Evolutionary conservation across 2,797 vertebrate genomes (phyloP).

Genomic region (Aeoliscus strigatus): DNA sequence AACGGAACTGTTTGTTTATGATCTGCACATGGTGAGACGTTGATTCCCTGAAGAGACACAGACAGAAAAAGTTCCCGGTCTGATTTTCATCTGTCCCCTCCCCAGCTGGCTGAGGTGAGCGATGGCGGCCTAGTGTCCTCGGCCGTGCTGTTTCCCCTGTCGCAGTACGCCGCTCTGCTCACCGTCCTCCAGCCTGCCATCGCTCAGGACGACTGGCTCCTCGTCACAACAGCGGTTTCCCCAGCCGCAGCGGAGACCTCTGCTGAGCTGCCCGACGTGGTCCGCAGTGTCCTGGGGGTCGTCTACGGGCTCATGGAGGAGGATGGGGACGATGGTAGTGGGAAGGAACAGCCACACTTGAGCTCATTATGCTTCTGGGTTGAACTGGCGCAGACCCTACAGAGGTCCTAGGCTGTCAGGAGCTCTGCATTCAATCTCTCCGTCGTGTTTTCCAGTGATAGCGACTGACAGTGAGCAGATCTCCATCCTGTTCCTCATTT

Average conservation of each 20-base stretch:
- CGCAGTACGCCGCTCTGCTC: slow-evolving; percentile 75
- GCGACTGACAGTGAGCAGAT: too few relatives aligned
- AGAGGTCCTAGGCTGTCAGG: too few relatives aligned
- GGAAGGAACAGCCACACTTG: too few relatives aligned
- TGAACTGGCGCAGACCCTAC: too few relatives aligned
- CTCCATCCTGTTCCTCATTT: too few relatives aligned
- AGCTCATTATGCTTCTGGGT: too few relatives aligned
- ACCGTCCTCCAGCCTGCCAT: slow-evolving; percentile 68
- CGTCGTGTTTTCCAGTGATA: too few relatives aligned
- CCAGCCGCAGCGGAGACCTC: slow-evolving; percentile 45
- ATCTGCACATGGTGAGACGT: slow-evolving; percentile 79
- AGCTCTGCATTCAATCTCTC: too few relatives aligned
- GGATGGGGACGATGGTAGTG: slow-evolving; percentile 53
- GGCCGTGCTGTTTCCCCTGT: slow-evolving; percentile 81
- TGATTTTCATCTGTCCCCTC: too few relatives aligned
- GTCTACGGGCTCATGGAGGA: slow-evolving; percentile 60
- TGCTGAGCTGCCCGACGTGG: slow-evolving; percentile 73
- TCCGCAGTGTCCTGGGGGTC: slow-evolving; percentile 75
- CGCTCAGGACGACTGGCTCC: slow-evolving; percentile 26
- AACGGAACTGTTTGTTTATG: slow-evolving; percentile 58
- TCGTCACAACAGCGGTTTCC: slow-evolving; percentile 25
- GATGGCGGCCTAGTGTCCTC: slow-evolving; percentile 63
- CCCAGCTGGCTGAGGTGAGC: slow-evolving; percentile 78
- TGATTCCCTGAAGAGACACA: too few relatives aligned
- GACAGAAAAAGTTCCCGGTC: too few relatives aligned